Percentiles rank a stretch among this genome's conserved stretches.
These are phyloP conservation scores for Caenorhabditis drosophilae DNA, from an alignment of 2,888 invertebrate genomes.

Conservation along the genomic window DNA sequence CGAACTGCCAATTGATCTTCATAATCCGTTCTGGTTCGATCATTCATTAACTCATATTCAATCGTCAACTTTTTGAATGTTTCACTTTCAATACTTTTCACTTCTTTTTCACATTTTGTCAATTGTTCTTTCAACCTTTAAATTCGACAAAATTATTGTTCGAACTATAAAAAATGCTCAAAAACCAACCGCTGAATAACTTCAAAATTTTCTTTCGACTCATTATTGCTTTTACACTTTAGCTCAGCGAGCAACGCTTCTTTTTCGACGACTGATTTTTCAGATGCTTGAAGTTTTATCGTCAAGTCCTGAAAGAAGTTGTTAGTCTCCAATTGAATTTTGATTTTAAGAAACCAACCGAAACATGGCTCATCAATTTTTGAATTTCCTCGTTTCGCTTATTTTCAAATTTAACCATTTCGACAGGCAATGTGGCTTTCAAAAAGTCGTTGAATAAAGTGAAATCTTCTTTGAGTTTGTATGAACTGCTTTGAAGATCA, in stretches of 20 bases:
- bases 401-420: not conserved
- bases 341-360: too few species aligned
- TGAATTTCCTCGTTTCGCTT: not conserved
- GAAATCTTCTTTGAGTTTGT: constrained; percentile 21
- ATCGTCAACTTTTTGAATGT: constrained; percentile 48
- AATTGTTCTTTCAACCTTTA: too few species aligned
- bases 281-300: constrained; percentile 3
- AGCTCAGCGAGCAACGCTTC: constrained; percentile 11
- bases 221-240: too few species aligned
- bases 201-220: too few species aligned
- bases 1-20: constrained; percentile 8
- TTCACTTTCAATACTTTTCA: constrained; percentile 17
- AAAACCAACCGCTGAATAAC: too few species aligned
- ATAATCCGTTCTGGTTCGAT: constrained; percentile 21
- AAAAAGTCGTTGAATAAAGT: constrained; percentile 5
- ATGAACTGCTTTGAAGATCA: constrained; percentile 15
- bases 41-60: constrained; percentile 47
- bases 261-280: constrained; percentile 8
- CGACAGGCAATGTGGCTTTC: not conserved
- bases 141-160: too few species aligned
- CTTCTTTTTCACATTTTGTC: too few species aligned
- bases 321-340: too few species aligned
- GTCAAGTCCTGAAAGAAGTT: not conserved
- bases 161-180: too few species aligned
- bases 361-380: not conserved